Base-by-base conservation (phyloP, 2,888 invertebrate genomes). In the Lamellibrachia satsuma region DNA sequence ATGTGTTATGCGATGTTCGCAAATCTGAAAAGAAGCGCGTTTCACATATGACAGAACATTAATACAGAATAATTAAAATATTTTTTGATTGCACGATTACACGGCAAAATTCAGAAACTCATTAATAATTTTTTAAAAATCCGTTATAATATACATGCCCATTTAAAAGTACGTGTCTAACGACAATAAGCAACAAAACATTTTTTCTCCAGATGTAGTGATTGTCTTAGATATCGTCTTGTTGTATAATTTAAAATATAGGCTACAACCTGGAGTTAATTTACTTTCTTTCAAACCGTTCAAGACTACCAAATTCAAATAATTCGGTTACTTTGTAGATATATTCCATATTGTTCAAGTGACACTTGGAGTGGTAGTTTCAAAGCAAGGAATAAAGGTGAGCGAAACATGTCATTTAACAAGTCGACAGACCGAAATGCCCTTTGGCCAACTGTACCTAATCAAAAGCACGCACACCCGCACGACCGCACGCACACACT, bases 281-380 rank as follows among this genome's bases (percentile, higher is more conserved):
- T 75, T 11, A n/a, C 22, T 75, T 75, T 15, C 75, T 75, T 75
- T 22, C 75, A 22, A 22, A 22, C 75, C 22, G 75, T 22, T 60
- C 0, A 75, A 6, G 6, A 75, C 75, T 75, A 57, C 75, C 3
- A 75, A 15, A 75, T 15, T 75, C 75, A n/a, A 75, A 22, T 6
- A 75, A 75, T 22, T 22, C n/a, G 91, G 8, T 92, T 91, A 93
- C 93, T 93, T 94, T 95, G 57, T 95, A 97, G 97, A 93, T 97
- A 98, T 94, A 97, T 99, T 90, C 99, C 99, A 0, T 99, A 99
- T 96, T 99, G 99, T 97, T 98, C 98, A 94, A 99, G 99, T 96
- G 99, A 99, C 95, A 98, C 98, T 94, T 99, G 99, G 99, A 98
- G 98, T 94, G 99, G 99, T 1, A 98, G 98, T 8, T 97, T 97